Evolutionary conservation across 2,888 invertebrate genomes (phyloP), one percentile per base, ranked within the genome.

Genomic region (Thera obeliscata): DNA sequence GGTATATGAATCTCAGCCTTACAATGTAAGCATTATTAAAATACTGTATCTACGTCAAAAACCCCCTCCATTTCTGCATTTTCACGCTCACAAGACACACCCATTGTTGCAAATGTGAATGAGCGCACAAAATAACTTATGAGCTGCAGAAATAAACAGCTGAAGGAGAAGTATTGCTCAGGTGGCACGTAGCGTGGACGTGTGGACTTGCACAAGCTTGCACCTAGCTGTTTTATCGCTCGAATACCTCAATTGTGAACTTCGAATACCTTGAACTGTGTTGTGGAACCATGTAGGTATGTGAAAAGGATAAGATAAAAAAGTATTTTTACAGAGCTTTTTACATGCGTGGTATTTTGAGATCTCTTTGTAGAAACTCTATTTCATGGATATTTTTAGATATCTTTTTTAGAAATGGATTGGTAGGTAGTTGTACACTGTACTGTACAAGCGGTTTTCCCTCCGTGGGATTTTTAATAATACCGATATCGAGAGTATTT

Each of bases 221-320:
- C 73, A 72, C 72, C 73, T 71, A 62, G 57, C 68, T 22, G 41
- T 67, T 75, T 74, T 74, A 72, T 69, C 74, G 70, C 71, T 69
- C 67, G 74, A 75, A 72, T 72, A 70, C 74, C 72, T 75, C 74
- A 70, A 73, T 75, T 70, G 71, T 72, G 61, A 62, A 49, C 70
- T 67, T 22, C 22, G 22, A 22, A 22, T 22, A 22, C 22, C 22
- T 22, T 22, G 22, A 22, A 22, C 64, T 66, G 68, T 70, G 72
- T 67, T 69, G 65, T 61, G 43, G 66, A 71, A 66, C 57, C 63
- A 56, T 64, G 36, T 9, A 22, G 33, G 8, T 22, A 46, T 46
- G 43, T 46, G 2, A n/a, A 55, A 64, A 5, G 48, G 64, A 57
- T 55, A 55, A 22, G 60, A 56, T 22, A 54, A 2, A 46, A 38